Evolutionary conservation across 2,797 vertebrate species (phyloP).

Genomic region (Microctenopoma steveboyesi): DNA sequence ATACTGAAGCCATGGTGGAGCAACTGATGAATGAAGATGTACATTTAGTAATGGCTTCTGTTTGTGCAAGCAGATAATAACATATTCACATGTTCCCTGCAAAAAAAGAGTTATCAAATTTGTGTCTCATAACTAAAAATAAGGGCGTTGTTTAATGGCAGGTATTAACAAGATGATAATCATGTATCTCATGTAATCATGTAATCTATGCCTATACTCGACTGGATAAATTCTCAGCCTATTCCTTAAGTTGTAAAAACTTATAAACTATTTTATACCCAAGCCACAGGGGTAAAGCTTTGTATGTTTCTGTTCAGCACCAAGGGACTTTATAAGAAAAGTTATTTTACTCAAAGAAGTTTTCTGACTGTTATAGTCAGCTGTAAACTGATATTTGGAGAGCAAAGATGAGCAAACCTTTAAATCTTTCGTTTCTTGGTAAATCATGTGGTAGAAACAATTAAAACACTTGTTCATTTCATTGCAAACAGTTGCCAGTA

Average conservation of each 20-base stretch:
- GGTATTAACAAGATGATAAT: not conserved
- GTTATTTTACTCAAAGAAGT: not conserved
- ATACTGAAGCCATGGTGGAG: not conserved
- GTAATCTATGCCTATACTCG: not conserved
- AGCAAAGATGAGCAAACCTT: not conserved
- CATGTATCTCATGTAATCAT: not conserved
- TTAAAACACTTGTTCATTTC: not conserved
- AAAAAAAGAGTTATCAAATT: not conserved
- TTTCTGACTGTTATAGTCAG: not conserved
- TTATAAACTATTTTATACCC: not conserved
- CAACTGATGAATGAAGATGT: not conserved
- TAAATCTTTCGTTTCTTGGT: constrained; percentile 29
- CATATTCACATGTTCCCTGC: no score
- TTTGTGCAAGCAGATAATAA: not conserved
- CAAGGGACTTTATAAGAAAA: not conserved
- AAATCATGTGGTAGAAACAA: constrained; percentile 18
- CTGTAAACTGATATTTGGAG: constrained; percentile 16
- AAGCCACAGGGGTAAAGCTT: not conserved
- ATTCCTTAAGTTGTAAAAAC: not conserved
- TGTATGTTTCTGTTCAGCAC: not conserved
- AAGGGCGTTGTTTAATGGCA: not conserved
- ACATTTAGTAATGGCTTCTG: not conserved
- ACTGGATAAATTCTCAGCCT: no score
- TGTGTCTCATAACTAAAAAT: not conserved
- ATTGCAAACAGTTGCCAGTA: constrained; percentile 2